Percentiles rank a stretch among this genome's conserved stretches.
These are phyloP conservation scores for Xenops minutus DNA, from an alignment of 2,797 vertebrate genomes.

Conservation along the genomic window DNA sequence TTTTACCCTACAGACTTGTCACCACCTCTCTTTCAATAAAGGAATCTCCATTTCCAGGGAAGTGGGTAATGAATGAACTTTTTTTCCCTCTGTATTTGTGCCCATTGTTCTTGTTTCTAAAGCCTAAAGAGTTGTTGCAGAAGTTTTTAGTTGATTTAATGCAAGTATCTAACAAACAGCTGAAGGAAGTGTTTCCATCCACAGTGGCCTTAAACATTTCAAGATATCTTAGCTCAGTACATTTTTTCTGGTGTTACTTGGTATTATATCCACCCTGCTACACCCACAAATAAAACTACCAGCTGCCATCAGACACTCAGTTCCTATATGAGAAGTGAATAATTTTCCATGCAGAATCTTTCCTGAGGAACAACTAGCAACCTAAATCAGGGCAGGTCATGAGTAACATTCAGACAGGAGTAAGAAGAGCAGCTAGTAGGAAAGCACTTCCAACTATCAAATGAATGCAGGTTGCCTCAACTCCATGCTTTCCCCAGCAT, in stretches of 20 bases:
- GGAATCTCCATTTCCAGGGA: background rate
- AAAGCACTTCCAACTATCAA: background rate
- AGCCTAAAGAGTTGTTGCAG: background rate
- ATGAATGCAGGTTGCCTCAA: background rate
- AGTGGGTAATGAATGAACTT: background rate
- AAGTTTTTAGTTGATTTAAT: background rate
- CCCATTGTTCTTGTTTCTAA: background rate
- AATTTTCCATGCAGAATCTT: background rate
- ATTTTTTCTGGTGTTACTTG: background rate
- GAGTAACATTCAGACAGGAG: background rate
- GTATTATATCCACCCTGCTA: background rate
- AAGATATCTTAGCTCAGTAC: background rate
- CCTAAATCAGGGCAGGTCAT: background rate
- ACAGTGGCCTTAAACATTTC: background rate
- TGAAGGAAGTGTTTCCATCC: background rate
- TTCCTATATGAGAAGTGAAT: background rate
- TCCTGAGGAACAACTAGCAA: background rate
- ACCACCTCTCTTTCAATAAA: background rate
- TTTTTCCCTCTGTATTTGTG: background rate
- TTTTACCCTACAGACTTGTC: background rate
- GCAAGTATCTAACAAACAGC: background rate
- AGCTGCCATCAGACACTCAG: background rate
- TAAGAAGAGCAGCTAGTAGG: background rate
- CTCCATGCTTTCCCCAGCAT: rapidly evolving
- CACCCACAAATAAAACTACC: background rate